These are phyloP conservation scores for Drosophila melanosoma DNA, from an alignment of 2,888 invertebrate genomes.

Conservation along the genomic window DNA sequence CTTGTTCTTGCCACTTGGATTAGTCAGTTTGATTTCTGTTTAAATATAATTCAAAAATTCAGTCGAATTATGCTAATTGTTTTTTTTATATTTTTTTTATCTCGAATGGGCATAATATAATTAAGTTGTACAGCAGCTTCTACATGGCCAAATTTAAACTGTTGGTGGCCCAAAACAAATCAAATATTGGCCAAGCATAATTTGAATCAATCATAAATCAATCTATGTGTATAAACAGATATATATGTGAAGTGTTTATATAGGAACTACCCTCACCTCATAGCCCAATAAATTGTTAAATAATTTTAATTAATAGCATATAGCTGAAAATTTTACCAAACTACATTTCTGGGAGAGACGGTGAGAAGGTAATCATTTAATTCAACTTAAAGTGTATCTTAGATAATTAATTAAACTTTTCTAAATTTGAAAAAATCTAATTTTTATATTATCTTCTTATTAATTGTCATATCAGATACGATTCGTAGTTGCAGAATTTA, in stretches of 20 bases:
- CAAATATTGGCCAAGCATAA: background rate
- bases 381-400: background rate
- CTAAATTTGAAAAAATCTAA: background rate
- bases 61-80: slow-evolving; percentile 53
- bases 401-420: background rate
- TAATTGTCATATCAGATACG: background rate
- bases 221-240: background rate
- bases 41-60: slow-evolving; percentile 58
- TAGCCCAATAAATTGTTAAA: background rate
- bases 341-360: background rate
- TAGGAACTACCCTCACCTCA: background rate
- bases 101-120: slow-evolving; percentile 29
- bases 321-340: background rate
- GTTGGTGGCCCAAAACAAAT: slow-evolving; percentile 4
- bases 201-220: slow-evolving; percentile 1
- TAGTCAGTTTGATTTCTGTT: slow-evolving; percentile 53
- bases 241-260: background rate
- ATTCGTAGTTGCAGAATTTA: background rate
- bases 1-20: slow-evolving; percentile 53
- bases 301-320: background rate
- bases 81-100: slow-evolving; percentile 22
- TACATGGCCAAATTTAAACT: background rate
- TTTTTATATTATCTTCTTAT: background rate
- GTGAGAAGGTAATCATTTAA: background rate
- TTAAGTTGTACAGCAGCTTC: slow-evolving; percentile 23